phyloP scores from a whole-genome alignment of 2,113 vertebrate genomes.

The Brachyistius frenatus region DNA sequence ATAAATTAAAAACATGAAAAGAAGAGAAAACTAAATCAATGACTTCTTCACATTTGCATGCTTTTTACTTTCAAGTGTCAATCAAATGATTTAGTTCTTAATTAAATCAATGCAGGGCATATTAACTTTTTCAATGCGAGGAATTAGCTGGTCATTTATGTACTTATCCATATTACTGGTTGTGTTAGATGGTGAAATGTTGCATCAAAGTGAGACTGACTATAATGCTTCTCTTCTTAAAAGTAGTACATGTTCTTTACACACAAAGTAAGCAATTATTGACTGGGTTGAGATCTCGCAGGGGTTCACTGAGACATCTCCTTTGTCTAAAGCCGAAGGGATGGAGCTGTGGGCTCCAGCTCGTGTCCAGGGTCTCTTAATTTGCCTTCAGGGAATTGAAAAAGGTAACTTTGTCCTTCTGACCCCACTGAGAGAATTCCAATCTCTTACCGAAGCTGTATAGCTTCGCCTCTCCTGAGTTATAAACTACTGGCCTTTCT shows the following conservation, averaged over 20 bases:
- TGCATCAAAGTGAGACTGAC: conserved; percentile 19
- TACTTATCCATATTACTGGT: background rate
- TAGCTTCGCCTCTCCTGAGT: conserved; percentile 74
- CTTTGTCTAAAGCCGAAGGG: conserved; percentile 66
- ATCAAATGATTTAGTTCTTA: conserved; percentile 4
- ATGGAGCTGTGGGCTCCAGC: conserved; percentile 56
- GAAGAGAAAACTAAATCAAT: conserved; percentile 3
- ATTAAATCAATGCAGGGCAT: background rate
- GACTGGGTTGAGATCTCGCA: conserved; percentile 37
- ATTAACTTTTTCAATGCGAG: background rate
- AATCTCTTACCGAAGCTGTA: conserved; percentile 74
- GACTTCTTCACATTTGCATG: conserved; percentile 15
- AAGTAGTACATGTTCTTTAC: conserved; percentile 39
- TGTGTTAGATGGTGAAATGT: conserved; percentile 16
- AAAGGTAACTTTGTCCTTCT: conserved; percentile 79
- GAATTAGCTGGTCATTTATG: background rate
- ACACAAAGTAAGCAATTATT: conserved; percentile 65
- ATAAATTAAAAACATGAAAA: conserved; percentile 3
- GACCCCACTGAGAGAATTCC: conserved; percentile 83
- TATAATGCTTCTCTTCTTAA: conserved; percentile 12
- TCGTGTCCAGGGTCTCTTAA: conserved; percentile 56
- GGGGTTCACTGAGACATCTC: conserved; percentile 60
- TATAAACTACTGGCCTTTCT: conserved; percentile 83
- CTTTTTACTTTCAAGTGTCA: conserved; percentile 1
- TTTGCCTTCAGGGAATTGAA: conserved; percentile 62